Evolutionary conservation across 1,140 invertebrate species (phyloP), one percentile per base, ranked within the genome.

Genomic region (Apis cerana): DNA sequence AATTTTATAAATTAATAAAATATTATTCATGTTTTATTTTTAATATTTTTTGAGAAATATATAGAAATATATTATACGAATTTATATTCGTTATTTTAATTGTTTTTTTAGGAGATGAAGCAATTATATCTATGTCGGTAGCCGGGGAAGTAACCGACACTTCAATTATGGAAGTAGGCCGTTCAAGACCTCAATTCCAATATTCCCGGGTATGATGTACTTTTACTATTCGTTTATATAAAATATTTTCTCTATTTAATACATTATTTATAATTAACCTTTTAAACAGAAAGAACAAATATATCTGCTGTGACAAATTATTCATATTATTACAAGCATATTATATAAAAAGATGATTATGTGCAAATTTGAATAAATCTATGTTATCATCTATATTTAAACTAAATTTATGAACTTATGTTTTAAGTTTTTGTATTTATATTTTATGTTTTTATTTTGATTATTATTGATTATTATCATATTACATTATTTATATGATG

Each of bases 101-200:
- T 87, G 58, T 87, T 88, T 78, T 86, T 75, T 27, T 56, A 94
- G 93, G 93, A 88, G 93, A 94, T 90, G 93, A 93, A 80, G 93
- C 93, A 52, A 94, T 94, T 88, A 93, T 94, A 89, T 92, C 93
- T 0, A 92, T 94, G 91, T 94, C 93, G 23, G 91, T 94, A 86
- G 93, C 90, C 56, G 93, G 93, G 71, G 93, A 94, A 89, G 93
- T 94, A 85, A 94, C 93, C 72, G 93, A 94, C 87, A 88, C 92
- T 86, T 94, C 93, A 62, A 94, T 94, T 79, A 90, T 94, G 84
- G 92, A 94, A 92, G 89, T 94, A 52, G 93, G 93, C 74, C 92
- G 93, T 85, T 92, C 93, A 64, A 92, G 93, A 85, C 93, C 93
- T 82, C 93, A 94, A 75, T 94, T 90, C 68, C 92, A 93, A 79